These are phyloP conservation scores for Altica lythri DNA, from an alignment of 2,888 invertebrate species.

Conservation along the genomic window DNA sequence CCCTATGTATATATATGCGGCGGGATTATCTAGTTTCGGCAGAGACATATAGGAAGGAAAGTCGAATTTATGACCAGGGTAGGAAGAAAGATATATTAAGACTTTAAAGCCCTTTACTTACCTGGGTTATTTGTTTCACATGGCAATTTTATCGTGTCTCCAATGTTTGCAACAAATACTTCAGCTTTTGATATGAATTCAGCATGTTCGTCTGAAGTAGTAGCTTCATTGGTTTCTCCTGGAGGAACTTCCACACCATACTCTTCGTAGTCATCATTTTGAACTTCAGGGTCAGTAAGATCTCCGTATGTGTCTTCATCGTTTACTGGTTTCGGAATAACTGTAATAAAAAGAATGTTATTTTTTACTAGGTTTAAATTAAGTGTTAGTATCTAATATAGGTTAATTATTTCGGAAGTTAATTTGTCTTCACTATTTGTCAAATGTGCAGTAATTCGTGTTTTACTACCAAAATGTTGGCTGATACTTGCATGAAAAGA, in stretches of 20 bases:
- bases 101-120: constrained; percentile 23
- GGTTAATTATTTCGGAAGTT: too few relatives aligned
- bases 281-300: constrained; percentile 38
- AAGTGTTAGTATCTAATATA: too few relatives aligned
- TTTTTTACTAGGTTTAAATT: background rate
- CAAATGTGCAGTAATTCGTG: too few relatives aligned
- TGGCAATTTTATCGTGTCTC: constrained; percentile 50
- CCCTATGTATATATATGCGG: too few relatives aligned
- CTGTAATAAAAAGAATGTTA: constrained; percentile 22
- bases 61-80: too few relatives aligned
- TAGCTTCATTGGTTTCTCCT: constrained; percentile 27
- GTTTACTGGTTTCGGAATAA: constrained; percentile 27
- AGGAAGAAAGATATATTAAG: background rate
- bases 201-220: constrained; percentile 17
- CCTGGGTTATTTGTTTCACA: constrained; percentile 46
- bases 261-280: constrained; percentile 47
- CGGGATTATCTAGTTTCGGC: too few relatives aligned
- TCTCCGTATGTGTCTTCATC: constrained; percentile 40
- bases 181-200: constrained; percentile 37
- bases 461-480: too few relatives aligned
- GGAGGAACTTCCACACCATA: constrained; percentile 37
- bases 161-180: constrained; percentile 46
- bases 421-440: too few relatives aligned
- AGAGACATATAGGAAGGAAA: too few relatives aligned
- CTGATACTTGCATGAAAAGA: too few relatives aligned